Conservation (phyloP, 2,797 vertebrate species). For the Pangasius mekongensis region DNA sequence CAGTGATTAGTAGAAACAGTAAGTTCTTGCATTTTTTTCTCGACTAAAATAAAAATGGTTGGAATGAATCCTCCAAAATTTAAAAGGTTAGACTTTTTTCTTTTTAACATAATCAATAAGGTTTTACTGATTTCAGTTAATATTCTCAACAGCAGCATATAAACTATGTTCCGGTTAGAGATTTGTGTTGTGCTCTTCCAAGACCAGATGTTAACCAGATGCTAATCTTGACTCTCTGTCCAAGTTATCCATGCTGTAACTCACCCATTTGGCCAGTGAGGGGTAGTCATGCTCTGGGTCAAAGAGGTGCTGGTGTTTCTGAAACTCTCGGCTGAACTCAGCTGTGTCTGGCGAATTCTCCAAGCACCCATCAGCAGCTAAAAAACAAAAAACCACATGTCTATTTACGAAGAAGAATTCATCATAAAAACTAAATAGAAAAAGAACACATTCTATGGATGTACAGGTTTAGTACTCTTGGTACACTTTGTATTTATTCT, state of each 20-base stretch:
- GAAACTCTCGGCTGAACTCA: slow-evolving; percentile 94
- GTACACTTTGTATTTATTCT: neutral
- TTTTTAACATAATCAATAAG: neutral
- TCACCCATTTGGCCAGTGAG: slow-evolving; percentile 90
- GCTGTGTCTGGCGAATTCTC: slow-evolving; percentile 95
- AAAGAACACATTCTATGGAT: neutral
- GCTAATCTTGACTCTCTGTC: neutral
- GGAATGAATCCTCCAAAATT: neutral
- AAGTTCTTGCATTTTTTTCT: neutral
- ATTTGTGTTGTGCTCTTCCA: neutral
- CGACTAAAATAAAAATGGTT: neutral
- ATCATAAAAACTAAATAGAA: neutral
- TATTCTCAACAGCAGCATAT: neutral
- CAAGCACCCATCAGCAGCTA: slow-evolving; percentile 89
- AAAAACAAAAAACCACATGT: neutral
- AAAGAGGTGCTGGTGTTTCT: slow-evolving; percentile 93
- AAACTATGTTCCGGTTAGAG: neutral
- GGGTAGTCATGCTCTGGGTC: slow-evolving; percentile 95
- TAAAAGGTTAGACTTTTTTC: neutral
- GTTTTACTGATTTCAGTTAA: neutral
- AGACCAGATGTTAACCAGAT: slow-evolving; percentile 15
- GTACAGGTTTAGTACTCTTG: neutral
- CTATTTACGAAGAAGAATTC: neutral
- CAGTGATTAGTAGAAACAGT: neutral
- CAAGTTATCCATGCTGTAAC: slow-evolving; percentile 59